These are phyloP conservation scores for Ceyx cyanopectus DNA, from an alignment of 2,113 vertebrate genomes.

Conservation along the genomic window DNA sequence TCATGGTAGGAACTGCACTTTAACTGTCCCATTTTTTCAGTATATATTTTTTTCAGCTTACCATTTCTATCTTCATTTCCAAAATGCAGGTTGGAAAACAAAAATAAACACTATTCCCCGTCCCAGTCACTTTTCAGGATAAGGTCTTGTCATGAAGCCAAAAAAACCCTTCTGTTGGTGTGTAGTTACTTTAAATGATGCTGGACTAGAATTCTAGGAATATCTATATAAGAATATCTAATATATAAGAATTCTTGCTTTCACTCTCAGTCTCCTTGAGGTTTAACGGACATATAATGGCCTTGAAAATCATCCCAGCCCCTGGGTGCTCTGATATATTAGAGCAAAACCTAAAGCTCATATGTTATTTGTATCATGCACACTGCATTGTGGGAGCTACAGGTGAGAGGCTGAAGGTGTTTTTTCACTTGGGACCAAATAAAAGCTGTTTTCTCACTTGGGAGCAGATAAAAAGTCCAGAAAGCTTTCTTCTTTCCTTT, in stretches of 20 bases:
- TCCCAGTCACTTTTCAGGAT: background rate
- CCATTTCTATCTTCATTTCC: background rate
- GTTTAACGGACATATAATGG: background rate
- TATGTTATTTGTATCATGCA: background rate
- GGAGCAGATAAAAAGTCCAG: background rate
- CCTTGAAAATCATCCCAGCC: background rate
- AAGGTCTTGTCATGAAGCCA: background rate
- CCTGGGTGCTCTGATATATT: background rate
- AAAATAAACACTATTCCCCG: background rate
- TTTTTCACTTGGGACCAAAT: background rate
- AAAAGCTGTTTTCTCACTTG: background rate
- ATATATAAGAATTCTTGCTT: background rate
- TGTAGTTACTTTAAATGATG: background rate
- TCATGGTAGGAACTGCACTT: background rate
- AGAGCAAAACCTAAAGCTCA: background rate
- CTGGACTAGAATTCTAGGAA: background rate
- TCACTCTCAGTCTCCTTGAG: background rate
- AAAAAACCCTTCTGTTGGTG: background rate
- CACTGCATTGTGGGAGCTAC: fast-evolving
- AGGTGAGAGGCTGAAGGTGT: background rate
- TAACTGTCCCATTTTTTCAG: background rate
- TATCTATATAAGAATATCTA: no score
- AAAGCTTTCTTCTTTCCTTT: background rate
- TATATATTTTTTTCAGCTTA: background rate
- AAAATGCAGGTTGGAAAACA: background rate